Evolutionary conservation across 2,113 vertebrate genomes (phyloP).

Genomic region (Heterotilapia buettikoferi): DNA sequence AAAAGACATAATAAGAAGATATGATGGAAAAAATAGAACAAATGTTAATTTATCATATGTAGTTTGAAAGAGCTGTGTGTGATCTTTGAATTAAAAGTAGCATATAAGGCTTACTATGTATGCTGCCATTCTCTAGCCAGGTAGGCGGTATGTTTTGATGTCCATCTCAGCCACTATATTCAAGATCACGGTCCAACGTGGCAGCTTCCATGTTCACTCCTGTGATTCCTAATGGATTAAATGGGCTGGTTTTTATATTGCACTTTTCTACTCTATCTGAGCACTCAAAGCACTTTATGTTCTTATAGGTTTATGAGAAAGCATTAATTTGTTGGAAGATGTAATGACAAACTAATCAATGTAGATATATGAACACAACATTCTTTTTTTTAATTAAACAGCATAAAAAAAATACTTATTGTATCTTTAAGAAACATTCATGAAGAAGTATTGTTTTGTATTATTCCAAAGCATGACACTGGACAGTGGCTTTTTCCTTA

Average conservation of each 20-base stretch:
- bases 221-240: not conserved
- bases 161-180: not conserved
- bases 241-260: not conserved
- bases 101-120: not conserved
- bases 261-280: not conserved
- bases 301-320: not conserved
- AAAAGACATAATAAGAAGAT: not conserved
- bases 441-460: not conserved
- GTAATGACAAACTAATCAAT: not conserved
- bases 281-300: not conserved
- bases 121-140: not conserved
- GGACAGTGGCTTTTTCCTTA: not conserved
- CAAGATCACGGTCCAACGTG: not conserved
- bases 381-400: not conserved
- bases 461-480: not conserved
- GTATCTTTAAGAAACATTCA: not conserved
- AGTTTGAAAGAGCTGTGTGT: not conserved
- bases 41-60: not conserved
- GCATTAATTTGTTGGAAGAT: not conserved
- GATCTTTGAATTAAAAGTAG: not conserved
- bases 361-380: not conserved
- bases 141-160: not conserved
- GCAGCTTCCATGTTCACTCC: not conserved
- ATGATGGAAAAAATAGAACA: not conserved
- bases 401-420: not conserved